Conservation (phyloP, 2,113 vertebrate species). For the Chaenocephalus aceratus region DNA sequence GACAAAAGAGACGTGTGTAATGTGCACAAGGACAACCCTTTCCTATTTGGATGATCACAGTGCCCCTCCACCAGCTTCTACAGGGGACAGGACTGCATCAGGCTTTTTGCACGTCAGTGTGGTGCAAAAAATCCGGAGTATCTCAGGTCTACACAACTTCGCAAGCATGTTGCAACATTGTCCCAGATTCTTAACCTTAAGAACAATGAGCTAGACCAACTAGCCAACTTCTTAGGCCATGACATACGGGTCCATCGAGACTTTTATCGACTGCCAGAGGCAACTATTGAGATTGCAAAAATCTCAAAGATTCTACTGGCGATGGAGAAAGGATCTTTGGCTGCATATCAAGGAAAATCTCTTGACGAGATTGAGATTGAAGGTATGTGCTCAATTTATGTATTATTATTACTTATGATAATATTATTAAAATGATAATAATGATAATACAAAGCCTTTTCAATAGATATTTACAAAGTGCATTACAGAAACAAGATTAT, state of each 20-base stretch:
- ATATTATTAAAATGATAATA: no score
- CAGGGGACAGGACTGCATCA: conserved; percentile 5
- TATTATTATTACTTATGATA: no score
- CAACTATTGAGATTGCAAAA: conserved; percentile 5
- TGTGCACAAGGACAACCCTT: not conserved
- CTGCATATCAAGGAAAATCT: not conserved
- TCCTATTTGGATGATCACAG: not conserved
- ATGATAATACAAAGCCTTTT: no score
- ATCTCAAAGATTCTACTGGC: conserved; percentile 1
- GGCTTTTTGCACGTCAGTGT: not conserved
- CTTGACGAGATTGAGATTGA: not conserved
- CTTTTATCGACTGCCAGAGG: not conserved
- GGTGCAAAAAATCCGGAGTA: not conserved
- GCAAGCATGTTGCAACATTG: not conserved
- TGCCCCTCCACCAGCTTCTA: not conserved
- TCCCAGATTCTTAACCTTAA: conserved; percentile 4
- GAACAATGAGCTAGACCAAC: conserved; percentile 5
- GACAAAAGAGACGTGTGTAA: not conserved
- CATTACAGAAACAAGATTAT: no score
- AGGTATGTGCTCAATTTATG: no score
- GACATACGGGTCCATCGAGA: not conserved
- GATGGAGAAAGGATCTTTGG: not conserved
- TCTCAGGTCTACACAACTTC: conserved; percentile 4
- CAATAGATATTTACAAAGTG: no score
- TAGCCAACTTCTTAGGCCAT: not conserved